Evolutionary conservation across 2,113 vertebrate genomes (phyloP).

Genomic region (Otolemur garnettii): DNA sequence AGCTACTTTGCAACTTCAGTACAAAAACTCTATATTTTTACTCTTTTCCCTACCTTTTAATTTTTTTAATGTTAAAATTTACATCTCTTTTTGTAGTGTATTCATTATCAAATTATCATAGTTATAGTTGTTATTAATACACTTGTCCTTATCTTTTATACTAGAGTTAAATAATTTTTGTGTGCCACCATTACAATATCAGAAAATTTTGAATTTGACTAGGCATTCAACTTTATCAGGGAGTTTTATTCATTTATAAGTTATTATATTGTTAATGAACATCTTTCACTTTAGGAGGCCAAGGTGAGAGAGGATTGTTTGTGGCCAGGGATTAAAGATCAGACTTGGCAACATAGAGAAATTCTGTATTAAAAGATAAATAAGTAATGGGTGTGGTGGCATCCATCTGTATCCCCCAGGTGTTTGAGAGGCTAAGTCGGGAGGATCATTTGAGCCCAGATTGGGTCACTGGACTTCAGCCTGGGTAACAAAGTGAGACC

Average conservation of each 20-base stretch:
- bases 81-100: neutral
- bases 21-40: neutral
- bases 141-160: neutral
- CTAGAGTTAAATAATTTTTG: neutral
- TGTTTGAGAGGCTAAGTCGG: too few relatives aligned
- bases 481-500: too few relatives aligned
- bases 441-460: too few relatives aligned
- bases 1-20: neutral
- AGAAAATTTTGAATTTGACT: neutral
- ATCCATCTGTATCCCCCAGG: too few relatives aligned
- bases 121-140: neutral
- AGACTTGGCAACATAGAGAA: too few relatives aligned
- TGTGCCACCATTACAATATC: neutral
- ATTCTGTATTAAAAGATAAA: too few relatives aligned
- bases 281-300: neutral
- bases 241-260: neutral
- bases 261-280: neutral
- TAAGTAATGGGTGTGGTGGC: too few relatives aligned
- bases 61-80: neutral
- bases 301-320: too few relatives aligned
- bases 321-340: too few relatives aligned
- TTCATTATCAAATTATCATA: neutral
- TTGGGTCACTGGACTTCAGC: too few relatives aligned
- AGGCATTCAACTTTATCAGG: neutral
- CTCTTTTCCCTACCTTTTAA: neutral